Percentiles rank a stretch among this genome's conserved stretches.
Conservation (phyloP, 37 sponge, comb jelly and placozoan species). For the Cladorhizidae sp. region DNA sequence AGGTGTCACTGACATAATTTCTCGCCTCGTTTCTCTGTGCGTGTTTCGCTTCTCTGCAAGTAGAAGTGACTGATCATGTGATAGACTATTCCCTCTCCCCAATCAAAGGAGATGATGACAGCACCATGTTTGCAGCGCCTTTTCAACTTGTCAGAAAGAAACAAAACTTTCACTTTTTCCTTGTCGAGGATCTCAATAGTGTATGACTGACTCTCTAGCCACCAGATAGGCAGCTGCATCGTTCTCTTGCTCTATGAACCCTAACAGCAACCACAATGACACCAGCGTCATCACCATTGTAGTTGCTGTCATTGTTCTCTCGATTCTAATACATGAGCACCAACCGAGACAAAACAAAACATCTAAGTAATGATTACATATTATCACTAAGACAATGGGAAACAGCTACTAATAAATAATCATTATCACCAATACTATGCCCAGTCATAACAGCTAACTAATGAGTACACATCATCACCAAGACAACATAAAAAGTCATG, state of each 20-base stretch:
- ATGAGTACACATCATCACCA: no score
- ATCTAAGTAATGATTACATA: no score
- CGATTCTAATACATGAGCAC: no score
- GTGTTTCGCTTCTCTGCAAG: constrained; percentile 79
- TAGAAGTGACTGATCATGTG: constrained; percentile 89
- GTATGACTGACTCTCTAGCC: constrained; percentile 75
- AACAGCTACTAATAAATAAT: no score
- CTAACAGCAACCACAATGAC: neutral
- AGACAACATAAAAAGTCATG: no score
- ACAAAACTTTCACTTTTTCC: constrained; percentile 70
- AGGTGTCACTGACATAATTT: neutral
- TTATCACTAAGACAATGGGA: no score
- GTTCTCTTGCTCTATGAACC: constrained; percentile 76
- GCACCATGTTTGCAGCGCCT: constrained; percentile 59
- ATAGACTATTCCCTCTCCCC: constrained; percentile 80
- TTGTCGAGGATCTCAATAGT: constrained; percentile 85
- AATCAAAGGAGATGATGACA: constrained; percentile 81
- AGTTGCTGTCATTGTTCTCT: no score
- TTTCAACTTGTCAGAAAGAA: constrained; percentile 70
- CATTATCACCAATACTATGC: no score
- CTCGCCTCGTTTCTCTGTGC: constrained; percentile 61
- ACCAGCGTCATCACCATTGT: no score
- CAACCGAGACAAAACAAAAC: no score
- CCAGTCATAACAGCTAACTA: no score
- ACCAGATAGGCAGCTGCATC: constrained; percentile 85